Evolutionary conservation across 2,888 invertebrate species (phyloP).

Genomic region (Eurytoma californica): DNA sequence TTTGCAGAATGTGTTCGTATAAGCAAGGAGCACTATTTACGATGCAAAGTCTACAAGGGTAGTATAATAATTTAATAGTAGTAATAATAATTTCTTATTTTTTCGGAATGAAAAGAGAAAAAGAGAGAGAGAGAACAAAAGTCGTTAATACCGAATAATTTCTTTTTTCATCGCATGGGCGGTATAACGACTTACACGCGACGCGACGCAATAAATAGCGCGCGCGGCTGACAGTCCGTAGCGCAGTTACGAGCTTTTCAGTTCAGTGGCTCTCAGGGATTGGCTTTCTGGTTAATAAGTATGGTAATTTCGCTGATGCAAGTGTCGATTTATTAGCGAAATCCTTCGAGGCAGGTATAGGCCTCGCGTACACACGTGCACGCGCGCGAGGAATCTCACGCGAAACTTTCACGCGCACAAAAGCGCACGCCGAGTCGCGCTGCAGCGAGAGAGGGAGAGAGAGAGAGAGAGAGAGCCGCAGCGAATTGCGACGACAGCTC

Average conservation of each 20-base stretch:
- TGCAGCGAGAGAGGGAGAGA: background rate
- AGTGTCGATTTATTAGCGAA: slow-evolving; percentile 54
- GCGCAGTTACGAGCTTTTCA: slow-evolving; percentile 22
- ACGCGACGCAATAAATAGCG: slow-evolving; percentile 26
- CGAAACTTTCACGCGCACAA: slow-evolving; percentile 16
- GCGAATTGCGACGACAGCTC: slow-evolving; percentile 49
- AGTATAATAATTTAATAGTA: too few species aligned
- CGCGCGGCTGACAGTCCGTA: background rate
- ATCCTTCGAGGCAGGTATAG: slow-evolving; percentile 18
- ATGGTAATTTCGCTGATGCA: slow-evolving; percentile 52
- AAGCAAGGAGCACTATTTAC: too few species aligned
- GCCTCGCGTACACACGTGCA: background rate
- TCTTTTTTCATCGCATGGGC: slow-evolving; percentile 33
- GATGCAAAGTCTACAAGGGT: too few species aligned
- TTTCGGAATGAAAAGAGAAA: slow-evolving; percentile 1
- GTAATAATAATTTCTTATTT: slow-evolving; percentile 7
- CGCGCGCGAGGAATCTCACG: slow-evolving; percentile 4
- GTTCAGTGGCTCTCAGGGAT: slow-evolving; percentile 40
- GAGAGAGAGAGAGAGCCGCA: background rate
- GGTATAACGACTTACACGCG: slow-evolving; percentile 7
- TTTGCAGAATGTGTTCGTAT: too few species aligned
- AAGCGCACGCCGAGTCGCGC: slow-evolving; percentile 1
- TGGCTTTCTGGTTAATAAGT: slow-evolving; percentile 38
- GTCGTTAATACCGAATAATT: slow-evolving; percentile 19
- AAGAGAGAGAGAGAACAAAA: background rate